Base-by-base conservation (phyloP, 2,113 vertebrate species). In the Saiga tatarica region DNA sequence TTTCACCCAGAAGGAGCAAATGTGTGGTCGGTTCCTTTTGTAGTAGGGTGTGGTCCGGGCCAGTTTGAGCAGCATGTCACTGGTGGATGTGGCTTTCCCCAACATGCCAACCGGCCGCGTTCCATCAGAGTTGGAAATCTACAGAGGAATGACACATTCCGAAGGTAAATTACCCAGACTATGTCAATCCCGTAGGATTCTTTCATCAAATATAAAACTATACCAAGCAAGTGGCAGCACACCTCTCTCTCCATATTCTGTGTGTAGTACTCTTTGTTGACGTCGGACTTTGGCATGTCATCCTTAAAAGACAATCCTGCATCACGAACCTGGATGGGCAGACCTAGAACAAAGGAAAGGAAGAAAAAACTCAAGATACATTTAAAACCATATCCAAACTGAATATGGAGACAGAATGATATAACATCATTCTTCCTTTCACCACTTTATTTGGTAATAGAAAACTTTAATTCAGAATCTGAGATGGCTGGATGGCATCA, bases 1-100 rank as follows among this genome's bases (percentile, higher is more conserved):
- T 98, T 99, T 99, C 17, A 99, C 99, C 99, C 99, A 99, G 98
- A 99, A 99, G 97, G 99, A 99, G 92, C 99, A 99, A 98, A 99
- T 99, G 97, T 99, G 99, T 1, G 99, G 99, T 21, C 99, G 99
- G 97, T 99, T 99, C 85, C 99, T 99, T 98, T 99, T 99, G 98
- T 99, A 99, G 97, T 99, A 99, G 0, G 99, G 99, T 5, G 99
- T 99, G 92, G 99, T 99, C 81, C 99, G 99, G 83, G 99, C 99
- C 94, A 99, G 98, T 97, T 99, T 99, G 96, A 99, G 99, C 95
- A 99, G 98, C 99, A 99, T 99, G 97, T 99, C 99, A 42, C 99
- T 99, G 87, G 99, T 99, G 71, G 99, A 99, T 19, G 99, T 99
- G 6, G 99, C 99, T 98, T 99, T 99, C 17, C 99, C 99, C 1